Evolutionary conservation across 2,888 invertebrate species (phyloP), one percentile per base, ranked within the genome.

Genomic region (Lottia scabra): DNA sequence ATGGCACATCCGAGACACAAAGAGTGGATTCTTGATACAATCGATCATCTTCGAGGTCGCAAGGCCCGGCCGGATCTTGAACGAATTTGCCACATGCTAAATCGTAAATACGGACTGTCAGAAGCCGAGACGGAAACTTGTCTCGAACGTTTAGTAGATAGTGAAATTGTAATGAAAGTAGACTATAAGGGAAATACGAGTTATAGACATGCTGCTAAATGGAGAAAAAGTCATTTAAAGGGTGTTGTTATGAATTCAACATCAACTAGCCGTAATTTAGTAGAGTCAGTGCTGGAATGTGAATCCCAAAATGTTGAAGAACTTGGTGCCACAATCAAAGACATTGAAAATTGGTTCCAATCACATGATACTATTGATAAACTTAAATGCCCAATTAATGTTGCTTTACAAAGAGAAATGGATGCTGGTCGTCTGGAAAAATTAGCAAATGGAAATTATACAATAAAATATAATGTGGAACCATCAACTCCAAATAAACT

Each of bases 141-240:
- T 89, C 91, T 95, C 48, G 94, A 94, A 87, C 92, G 93, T 88
- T 93, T 95, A 84, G 92, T 95, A 16, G 93, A 93, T 82, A 93
- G 93, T 75, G 94, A 93, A 87, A 92, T 93, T 82, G 93, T 95
- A 71, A 92, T 94, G 79, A 94, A 94, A 92, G 95, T 95, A 44
- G 94, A 95, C 87, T 95, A 95, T 89, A 96, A 95, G 90, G 95
- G 95, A 84, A 94, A 93, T 90, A 94, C 94, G 80, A 95, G 95
- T 91, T 95, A 95, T 88, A 92, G 95, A 83, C 95, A 95, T 91
- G 94, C 95, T 66, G 93, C 94, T 68, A 95, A 88, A 81, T 89
- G 88, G 83, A 85, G 87, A 93, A 91, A 94, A 92, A 92, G 92
- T 63, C 78, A 78, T 93, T 93, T 83, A 46, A 83, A 83, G 46